These are phyloP conservation scores for Sebastes elongatus DNA, from an alignment of 2,797 vertebrate species.

Conservation along the genomic window DNA sequence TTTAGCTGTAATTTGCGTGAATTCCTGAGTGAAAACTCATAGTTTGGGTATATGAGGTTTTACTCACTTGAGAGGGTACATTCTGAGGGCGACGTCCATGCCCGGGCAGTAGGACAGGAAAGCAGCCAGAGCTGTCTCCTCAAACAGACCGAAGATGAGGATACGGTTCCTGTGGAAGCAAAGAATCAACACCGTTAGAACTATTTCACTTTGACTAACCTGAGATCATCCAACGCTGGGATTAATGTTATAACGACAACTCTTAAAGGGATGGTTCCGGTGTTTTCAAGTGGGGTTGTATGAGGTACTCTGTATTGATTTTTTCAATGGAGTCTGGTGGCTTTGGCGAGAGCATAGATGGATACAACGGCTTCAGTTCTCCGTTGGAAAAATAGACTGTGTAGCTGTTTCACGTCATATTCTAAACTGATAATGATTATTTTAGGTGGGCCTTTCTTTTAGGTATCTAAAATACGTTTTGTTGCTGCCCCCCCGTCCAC, in stretches of 20 bases:
- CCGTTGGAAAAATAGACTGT: no score
- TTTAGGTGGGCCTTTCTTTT: no score
- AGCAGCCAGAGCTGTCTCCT: constrained; percentile 94
- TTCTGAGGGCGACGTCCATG: constrained; percentile 94
- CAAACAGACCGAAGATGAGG: constrained; percentile 97
- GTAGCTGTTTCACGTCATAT: no score
- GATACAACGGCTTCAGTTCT: no score
- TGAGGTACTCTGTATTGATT: no score
- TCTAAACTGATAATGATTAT: no score
- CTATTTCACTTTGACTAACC: not conserved
- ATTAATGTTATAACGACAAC: not conserved
- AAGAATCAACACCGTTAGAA: not conserved
- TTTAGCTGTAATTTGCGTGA: not conserved
- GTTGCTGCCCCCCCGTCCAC: no score
- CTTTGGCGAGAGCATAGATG: no score
- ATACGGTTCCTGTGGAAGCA: constrained; percentile 91
- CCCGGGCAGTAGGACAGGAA: constrained; percentile 97
- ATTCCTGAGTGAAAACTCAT: not conserved
- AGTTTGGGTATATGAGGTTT: not conserved
- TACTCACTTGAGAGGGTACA: constrained; percentile 97
- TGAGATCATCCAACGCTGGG: not conserved
- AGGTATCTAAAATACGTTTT: no score
- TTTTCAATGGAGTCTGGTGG: no score
- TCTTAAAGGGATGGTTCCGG: no score
- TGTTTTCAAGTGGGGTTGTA: no score